Conservation (phyloP, 2,888 invertebrate genomes). For the Chalcosyrphus nemorum region DNA sequence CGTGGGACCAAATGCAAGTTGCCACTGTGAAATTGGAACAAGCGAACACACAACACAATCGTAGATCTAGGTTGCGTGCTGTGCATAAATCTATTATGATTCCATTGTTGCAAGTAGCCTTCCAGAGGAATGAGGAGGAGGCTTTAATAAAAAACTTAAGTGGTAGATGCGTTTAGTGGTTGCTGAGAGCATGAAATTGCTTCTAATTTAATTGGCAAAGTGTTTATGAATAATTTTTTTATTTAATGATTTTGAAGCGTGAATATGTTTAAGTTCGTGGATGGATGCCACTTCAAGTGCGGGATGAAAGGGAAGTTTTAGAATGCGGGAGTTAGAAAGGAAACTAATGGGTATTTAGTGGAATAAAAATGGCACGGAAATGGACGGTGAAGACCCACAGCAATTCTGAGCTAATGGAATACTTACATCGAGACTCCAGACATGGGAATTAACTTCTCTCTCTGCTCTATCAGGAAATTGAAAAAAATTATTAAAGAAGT, state of each 20-base stretch:
- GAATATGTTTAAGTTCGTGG: not conserved
- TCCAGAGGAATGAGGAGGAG: not conserved
- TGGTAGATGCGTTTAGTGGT: slow-evolving; percentile 44
- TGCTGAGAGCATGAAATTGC: slow-evolving; percentile 21
- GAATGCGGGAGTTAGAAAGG: no score
- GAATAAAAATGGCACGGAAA: no score
- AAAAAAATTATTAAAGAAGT: no score
- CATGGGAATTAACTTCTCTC: no score
- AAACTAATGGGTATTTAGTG: no score
- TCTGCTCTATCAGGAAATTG: no score
- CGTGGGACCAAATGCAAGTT: slow-evolving; percentile 51
- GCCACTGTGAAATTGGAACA: slow-evolving; percentile 32
- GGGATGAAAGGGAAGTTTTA: not conserved
- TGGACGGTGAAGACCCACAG: no score
- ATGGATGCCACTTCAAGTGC: not conserved
- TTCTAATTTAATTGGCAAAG: slow-evolving; percentile 53
- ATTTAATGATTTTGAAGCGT: not conserved
- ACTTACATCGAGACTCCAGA: no score
- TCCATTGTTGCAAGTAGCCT: slow-evolving; percentile 23
- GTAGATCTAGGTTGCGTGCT: slow-evolving; percentile 53
- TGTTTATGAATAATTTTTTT: not conserved
- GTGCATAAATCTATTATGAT: slow-evolving; percentile 57
- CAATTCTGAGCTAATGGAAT: no score
- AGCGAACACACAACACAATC: slow-evolving; percentile 48
- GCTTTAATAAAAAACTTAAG: slow-evolving; percentile 35